Evolutionary conservation across 2,888 invertebrate species (phyloP).

Genomic region (Neoitamus cyanurus): DNA sequence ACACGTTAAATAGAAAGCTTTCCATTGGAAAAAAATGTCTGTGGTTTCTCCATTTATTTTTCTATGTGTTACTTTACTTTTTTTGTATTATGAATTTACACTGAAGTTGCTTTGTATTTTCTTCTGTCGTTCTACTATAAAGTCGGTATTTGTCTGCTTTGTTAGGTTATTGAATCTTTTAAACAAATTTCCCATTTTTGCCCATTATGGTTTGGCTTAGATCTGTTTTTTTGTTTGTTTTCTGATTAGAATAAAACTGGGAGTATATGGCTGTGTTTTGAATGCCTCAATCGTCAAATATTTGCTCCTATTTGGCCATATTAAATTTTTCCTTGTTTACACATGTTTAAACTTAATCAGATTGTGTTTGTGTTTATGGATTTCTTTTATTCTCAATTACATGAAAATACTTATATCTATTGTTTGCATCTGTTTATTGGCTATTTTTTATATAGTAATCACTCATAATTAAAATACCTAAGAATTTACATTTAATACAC

Average conservation of each 20-base stretch:
- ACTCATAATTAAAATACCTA: constrained; percentile 44
- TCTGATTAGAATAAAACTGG: constrained; percentile 3
- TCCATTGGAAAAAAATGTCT: constrained; percentile 47
- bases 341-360: not conserved
- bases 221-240: not conserved
- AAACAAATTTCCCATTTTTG: not conserved
- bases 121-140: not conserved
- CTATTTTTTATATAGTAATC: constrained; percentile 36
- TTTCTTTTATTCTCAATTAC: constrained; percentile 27
- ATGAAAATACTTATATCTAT: constrained; percentile 36
- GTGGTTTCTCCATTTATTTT: not conserved
- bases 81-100: constrained; percentile 3
- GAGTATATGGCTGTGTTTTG: not conserved
- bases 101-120: constrained; percentile 11
- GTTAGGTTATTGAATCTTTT: not conserved
- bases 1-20: constrained; percentile 47
- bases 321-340: not conserved
- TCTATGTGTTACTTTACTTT: not conserved
- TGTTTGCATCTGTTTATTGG: constrained; percentile 20
- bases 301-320: not conserved
- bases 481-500: constrained; percentile 43
- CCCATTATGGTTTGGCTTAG: not conserved
- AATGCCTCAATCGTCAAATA: not conserved
- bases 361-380: not conserved
- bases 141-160: not conserved